Conservation (phyloP, 2,113 vertebrate species). For the Nasalis larvatus region DNA sequence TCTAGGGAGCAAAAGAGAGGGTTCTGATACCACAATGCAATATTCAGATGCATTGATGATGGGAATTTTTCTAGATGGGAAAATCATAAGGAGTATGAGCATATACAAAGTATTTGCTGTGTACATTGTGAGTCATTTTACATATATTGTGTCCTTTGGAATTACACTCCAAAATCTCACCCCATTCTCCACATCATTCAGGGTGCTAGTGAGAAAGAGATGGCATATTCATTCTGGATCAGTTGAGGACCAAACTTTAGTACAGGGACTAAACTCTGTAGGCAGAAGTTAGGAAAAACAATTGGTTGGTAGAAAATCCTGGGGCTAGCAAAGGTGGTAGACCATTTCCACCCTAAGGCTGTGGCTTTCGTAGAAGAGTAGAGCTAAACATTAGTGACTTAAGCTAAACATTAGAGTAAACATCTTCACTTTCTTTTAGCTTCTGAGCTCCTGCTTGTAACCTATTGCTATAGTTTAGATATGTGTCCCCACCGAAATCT, state of each 20-base stretch:
- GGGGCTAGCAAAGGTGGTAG: neutral
- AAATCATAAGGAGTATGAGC: neutral
- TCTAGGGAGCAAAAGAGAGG: neutral
- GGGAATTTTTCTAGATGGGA: neutral
- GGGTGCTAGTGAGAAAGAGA: neutral
- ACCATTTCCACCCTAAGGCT: neutral
- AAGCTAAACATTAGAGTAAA: no score
- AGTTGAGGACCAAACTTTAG: neutral
- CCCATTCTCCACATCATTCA: neutral
- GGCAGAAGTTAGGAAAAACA: neutral
- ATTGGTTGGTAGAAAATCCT: fast-evolving
- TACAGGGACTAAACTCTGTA: neutral
- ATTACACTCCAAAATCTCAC: neutral
- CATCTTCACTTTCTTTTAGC: neutral
- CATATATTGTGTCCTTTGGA: neutral
- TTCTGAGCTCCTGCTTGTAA: neutral
- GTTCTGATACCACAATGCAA: neutral
- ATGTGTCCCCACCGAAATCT: no score
- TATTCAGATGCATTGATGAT: neutral
- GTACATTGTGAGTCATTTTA: neutral
- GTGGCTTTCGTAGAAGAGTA: neutral
- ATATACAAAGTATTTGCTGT: neutral
- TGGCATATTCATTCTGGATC: neutral
- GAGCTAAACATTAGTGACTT: neutral
- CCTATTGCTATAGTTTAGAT: neutral